Evolutionary conservation across 2,888 invertebrate genomes (phyloP), one percentile per base, ranked within the genome.

Genomic region (Dolichopus griseipennis): DNA sequence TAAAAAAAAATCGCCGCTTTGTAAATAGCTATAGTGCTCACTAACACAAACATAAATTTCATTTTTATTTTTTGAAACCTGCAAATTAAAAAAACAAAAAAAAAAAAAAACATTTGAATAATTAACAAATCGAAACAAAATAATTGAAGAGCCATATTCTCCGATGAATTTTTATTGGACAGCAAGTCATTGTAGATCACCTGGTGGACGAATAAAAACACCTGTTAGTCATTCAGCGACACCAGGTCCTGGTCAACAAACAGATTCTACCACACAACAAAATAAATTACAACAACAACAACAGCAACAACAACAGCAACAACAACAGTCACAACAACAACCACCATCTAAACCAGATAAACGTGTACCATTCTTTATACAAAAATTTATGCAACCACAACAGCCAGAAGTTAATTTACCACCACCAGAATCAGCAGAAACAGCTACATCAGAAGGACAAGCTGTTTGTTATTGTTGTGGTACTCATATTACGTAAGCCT

Each of bases 151-250:
- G 71, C 80, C 79, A 68, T 76, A 78, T 68, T 76, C 76, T 71
- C 76, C 79, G 67, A 75, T 79, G 27, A 81, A 79, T 72, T 90
- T 88, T 85, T 90, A 89, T 83, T 88, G 90, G 80, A 86, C 89
- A 73, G 88, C 89, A 79, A 90, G 90, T 84, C 90, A 91, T 83
- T 52, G 52, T 52, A 52, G 52, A 52, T 89, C 89, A 73, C 87
- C 90, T 79, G 88, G 88, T 72, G 86, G 85, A 76, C 82, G 86
- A 74, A 82, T 84, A 73, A 86, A 88, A 73, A 85, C 84, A 78
- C 83, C 86, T 76, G 85, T 70, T 18, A 52, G 64, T 64, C 34
- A 34, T 34, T 34, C 64, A 37, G 65, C 52, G 62, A 72, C 73
- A 82, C 75, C 81, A 78, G 72, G 76, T 73, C 72, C 77, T 73